Conservation (phyloP, 2,888 invertebrate genomes). For the Habroteleia sp. region DNA sequence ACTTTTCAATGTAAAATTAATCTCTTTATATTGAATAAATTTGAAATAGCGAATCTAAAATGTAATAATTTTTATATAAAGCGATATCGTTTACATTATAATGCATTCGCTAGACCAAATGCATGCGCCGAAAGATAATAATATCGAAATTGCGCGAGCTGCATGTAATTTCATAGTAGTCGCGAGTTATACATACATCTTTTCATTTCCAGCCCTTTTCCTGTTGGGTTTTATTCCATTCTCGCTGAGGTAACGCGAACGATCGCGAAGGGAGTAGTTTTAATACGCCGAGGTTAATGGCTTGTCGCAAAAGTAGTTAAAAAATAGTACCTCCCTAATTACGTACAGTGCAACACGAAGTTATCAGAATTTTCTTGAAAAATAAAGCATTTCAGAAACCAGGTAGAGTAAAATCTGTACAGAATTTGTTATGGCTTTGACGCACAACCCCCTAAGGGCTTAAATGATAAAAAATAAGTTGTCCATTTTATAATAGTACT, state of each 20-base stretch:
- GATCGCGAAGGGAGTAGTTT: constrained; percentile 60
- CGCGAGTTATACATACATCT: constrained; percentile 48
- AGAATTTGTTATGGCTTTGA: constrained; percentile 69
- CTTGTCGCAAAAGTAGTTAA: constrained; percentile 63
- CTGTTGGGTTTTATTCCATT: constrained; percentile 50
- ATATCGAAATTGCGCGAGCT: constrained; percentile 48
- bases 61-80: too few species aligned
- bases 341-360: constrained; percentile 47
- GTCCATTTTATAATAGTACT: constrained; percentile 35
- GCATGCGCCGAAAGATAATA: constrained; percentile 35
- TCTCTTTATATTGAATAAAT: too few species aligned
- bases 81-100: constrained; percentile 2
- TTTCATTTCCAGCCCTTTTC: constrained; percentile 45
- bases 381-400: constrained; percentile 55
- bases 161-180: constrained; percentile 46
- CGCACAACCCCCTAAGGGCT: constrained; percentile 54
- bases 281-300: constrained; percentile 58
- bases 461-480: constrained; percentile 50
- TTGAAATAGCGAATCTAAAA: too few species aligned
- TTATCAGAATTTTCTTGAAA: constrained; percentile 60
- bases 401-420: constrained; percentile 31
- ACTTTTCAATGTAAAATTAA: too few species aligned
- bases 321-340: constrained; percentile 64
- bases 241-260: constrained; percentile 42
- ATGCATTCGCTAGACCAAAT: constrained; percentile 4